phyloP scores from a whole-genome alignment of 1,140 invertebrate genomes.

The Tribolium castaneum region DNA sequence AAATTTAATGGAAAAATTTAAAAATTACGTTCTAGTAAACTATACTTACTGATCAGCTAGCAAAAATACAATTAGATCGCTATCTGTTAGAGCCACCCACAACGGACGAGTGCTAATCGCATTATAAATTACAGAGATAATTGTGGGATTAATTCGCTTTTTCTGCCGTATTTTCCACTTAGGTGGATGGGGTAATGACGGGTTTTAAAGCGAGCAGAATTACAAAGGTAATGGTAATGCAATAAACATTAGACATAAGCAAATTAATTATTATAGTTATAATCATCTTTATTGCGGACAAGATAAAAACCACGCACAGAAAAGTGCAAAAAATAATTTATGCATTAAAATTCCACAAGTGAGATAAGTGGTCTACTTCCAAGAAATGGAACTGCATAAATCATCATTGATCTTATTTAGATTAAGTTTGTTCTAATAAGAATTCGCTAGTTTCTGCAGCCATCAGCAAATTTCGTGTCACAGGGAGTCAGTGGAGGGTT shows the following conservation, averaged over 20 bases:
- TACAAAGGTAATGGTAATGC: constrained; percentile 1
- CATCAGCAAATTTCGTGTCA: neutral
- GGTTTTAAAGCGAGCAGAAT: neutral
- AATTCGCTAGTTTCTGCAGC: neutral
- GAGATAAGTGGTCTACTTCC: neutral
- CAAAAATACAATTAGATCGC: neutral
- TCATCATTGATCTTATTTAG: neutral
- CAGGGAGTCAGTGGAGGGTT: neutral
- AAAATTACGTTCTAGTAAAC: too few relatives aligned
- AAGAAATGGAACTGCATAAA: neutral
- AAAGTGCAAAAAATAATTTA: neutral
- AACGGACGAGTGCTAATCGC: constrained; percentile 13
- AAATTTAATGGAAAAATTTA: too few relatives aligned
- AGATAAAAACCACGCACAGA: neutral
- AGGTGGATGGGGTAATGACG: neutral
- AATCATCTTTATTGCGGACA: neutral
- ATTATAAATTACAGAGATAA: constrained; percentile 16
- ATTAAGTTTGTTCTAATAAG: neutral
- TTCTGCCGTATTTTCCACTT: constrained; percentile 11
- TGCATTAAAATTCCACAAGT: neutral
- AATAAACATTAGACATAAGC: neutral
- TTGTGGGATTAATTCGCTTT: constrained; percentile 1
- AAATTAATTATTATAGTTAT: neutral
- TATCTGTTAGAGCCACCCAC: neutral
- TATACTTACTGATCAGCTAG: too few relatives aligned